phyloP scores from a whole-genome alignment of 2,797 vertebrate genomes.

The Gallinago stenura region DNA sequence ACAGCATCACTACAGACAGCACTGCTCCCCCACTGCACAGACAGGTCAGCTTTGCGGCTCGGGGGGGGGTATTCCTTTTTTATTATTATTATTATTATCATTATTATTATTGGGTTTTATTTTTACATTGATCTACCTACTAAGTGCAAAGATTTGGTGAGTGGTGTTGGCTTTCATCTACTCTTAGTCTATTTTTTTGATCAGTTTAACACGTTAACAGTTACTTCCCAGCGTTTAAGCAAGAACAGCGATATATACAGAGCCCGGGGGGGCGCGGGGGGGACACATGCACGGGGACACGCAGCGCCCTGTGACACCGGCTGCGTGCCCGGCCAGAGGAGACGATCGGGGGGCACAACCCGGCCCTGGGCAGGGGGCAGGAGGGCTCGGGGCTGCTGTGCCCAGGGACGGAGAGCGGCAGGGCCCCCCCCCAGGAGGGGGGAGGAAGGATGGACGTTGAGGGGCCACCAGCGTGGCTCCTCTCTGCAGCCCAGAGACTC shows the following conservation, averaged over 20 bases:
- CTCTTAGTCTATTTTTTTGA: slow-evolving; percentile 69
- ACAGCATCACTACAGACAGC: slow-evolving; percentile 58
- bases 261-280: neutral
- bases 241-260: slow-evolving; percentile 77
- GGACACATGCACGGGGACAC: neutral
- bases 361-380: neutral
- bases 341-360: neutral
- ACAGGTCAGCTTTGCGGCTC: slow-evolving; percentile 53
- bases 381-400: fast-evolving
- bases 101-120: slow-evolving; percentile 32
- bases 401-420: neutral
- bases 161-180: slow-evolving; percentile 72
- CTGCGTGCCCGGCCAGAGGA: neutral
- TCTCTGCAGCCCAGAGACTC: neutral
- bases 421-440: fast-evolving
- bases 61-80: neutral
- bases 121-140: slow-evolving; percentile 80
- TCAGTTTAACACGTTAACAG: slow-evolving; percentile 79
- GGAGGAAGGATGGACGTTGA: neutral
- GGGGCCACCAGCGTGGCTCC: neutral
- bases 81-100: neutral
- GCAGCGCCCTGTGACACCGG: fast-evolving
- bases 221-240: slow-evolving; percentile 77
- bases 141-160: slow-evolving; percentile 80
- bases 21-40: slow-evolving; percentile 46